These are phyloP conservation scores for Oryzias dopingdopingensis DNA, from an alignment of 2,797 vertebrate species.

Conservation along the genomic window DNA sequence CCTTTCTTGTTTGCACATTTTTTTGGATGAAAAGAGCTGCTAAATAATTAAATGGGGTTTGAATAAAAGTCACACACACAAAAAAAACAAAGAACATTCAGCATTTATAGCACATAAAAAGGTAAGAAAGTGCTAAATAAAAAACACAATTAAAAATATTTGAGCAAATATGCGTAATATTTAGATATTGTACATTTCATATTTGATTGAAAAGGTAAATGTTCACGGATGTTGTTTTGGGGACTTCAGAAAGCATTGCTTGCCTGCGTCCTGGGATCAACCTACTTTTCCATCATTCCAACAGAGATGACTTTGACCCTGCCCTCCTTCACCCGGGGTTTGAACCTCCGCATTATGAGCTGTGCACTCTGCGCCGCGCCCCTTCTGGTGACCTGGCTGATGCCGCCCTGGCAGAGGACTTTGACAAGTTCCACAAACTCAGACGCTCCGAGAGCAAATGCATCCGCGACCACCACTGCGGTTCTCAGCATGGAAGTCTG, in stretches of 20 bases:
- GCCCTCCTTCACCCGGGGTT: conserved; percentile 91
- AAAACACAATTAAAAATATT: no score
- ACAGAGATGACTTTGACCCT: conserved; percentile 90
- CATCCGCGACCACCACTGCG: conserved; percentile 95
- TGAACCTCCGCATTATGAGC: conserved; percentile 95
- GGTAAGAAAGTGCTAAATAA: no score
- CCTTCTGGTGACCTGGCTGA: conserved; percentile 78
- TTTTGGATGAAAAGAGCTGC: no score
- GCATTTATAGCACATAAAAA: no score
- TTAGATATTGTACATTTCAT: no score
- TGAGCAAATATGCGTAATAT: no score
- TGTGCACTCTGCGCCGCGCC: conserved; percentile 86
- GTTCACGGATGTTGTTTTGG: neutral
- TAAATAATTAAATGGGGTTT: no score
- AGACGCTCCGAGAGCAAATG: conserved; percentile 92
- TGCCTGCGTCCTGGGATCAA: neutral
- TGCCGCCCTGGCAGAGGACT: conserved; percentile 84
- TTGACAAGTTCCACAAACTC: conserved; percentile 88
- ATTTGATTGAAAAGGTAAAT: no score
- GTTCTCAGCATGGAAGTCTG: conserved; percentile 86
- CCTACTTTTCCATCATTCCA: conserved; percentile 6
- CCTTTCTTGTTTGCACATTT: no score
- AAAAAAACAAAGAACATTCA: no score
- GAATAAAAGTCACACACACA: no score
- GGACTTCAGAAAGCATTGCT: neutral